Evolutionary conservation across 2,113 vertebrate genomes (phyloP), one percentile per base, ranked within the genome.

Genomic region (Talpa occidentalis): DNA sequence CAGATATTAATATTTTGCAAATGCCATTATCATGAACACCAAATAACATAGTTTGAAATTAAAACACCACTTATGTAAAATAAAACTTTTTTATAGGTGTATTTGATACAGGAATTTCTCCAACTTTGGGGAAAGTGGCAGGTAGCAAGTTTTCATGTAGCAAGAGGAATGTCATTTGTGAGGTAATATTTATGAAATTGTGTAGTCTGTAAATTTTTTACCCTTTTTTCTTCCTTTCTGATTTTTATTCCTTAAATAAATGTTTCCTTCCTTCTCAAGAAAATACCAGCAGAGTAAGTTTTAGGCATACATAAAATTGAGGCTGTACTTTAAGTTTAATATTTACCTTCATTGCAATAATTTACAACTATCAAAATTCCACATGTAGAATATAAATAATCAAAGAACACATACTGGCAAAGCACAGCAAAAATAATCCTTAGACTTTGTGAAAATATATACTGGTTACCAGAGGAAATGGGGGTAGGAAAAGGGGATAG

Each of bases 1-100:
- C 7, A 37, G 32, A 81, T 77, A 76, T 69, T 77, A 92, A 60
- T 7, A 90, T 84, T 84, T 82, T 78, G 59, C n/a, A 88, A 95
- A 84, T 69, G 4, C 17, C 16, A 70, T 69, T 87, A 52, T 89
- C 79, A 84, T 88, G 35, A 94, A 79, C 37, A 89, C 10, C 30
- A 59, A 44, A 87, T 62, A 78, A 70, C 8, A 86, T 1, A 92
- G 26, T 22, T 83, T 64, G 14, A 84, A 78, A 93, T 84, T 72
- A 88, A 82, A 93, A 86, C 26, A 10, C 0, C 5, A 64, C 4
- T 70, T 10, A 79, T 47, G 4, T 49, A 32, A 69, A 90, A 35
- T 28, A n/a, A 26, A 54, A 67, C 2, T 10, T 35, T 67, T 28
- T 70, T 59, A 52, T 28, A 42, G 2, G 2, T 73, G 0, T 54